A percentile compares a stretch with the other conserved stretches of the same genome.
These are phyloP conservation scores for Zaprionus davidi DNA, from an alignment of 1,140 invertebrate species.

Conservation along the genomic window DNA sequence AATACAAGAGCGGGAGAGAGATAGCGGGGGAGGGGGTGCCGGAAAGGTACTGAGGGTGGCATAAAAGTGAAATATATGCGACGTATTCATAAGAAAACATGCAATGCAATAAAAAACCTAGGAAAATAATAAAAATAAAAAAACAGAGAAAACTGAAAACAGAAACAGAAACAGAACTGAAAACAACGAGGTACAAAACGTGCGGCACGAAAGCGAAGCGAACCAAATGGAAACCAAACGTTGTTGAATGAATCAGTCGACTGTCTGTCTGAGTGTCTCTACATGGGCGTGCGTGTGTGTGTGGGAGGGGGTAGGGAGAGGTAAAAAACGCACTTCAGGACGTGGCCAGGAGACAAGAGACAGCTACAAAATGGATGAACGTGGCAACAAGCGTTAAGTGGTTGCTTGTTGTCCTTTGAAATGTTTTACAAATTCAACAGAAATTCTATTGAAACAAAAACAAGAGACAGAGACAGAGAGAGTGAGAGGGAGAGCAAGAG, in stretches of 20 bases:
- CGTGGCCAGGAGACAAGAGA: constrained; percentile 46
- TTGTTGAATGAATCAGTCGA: constrained; percentile 64
- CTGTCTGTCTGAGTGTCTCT: constrained; percentile 29
- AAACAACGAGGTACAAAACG: constrained; percentile 55
- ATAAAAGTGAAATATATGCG: constrained; percentile 60
- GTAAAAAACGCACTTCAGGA: constrained; percentile 65
- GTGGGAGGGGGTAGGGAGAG: background rate
- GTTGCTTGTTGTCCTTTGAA: constrained; percentile 73
- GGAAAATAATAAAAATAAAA: constrained; percentile 21
- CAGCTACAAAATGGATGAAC: constrained; percentile 68
- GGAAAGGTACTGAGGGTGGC: constrained; percentile 29
- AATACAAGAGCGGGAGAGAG: too few relatives aligned
- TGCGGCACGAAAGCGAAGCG: constrained; percentile 62
- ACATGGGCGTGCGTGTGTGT: background rate
- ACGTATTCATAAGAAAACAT: constrained; percentile 60
- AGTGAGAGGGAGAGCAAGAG: background rate
- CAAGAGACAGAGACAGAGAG: background rate
- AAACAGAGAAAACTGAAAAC: constrained; percentile 23
- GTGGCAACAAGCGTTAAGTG: constrained; percentile 77
- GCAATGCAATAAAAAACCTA: constrained; percentile 67
- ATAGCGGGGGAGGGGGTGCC: background rate
- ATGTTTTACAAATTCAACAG: constrained; percentile 74
- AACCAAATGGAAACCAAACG: constrained; percentile 54
- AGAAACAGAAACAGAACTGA: constrained; percentile 1
- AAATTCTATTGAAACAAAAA: constrained; percentile 50